phyloP scores from a whole-genome alignment of 35 echinoderm and acorn worm species.

The Heliocidaris tuberculata region DNA sequence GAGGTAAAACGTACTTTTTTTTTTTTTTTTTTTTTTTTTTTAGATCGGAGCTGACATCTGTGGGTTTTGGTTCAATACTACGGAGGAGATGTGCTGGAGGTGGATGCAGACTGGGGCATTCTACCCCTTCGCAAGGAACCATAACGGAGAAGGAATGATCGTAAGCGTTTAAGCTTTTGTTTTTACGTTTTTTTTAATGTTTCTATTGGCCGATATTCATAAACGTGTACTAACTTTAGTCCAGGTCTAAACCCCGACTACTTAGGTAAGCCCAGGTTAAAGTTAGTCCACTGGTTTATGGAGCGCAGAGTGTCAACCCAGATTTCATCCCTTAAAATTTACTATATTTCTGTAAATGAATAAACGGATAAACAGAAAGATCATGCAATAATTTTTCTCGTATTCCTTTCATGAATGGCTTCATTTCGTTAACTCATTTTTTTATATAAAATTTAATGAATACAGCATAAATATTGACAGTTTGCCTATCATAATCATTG shows the following conservation, averaged over 20 bases:
- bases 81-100: constrained; percentile 66
- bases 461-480: too few species aligned
- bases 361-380: background rate
- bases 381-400: too few species aligned
- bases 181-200: too few species aligned
- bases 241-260: background rate
- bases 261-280: too few species aligned
- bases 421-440: background rate
- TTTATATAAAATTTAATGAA: background rate
- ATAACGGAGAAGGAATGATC: constrained; percentile 65
- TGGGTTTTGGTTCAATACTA: constrained; percentile 65
- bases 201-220: background rate
- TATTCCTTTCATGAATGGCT: background rate
- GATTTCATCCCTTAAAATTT: background rate
- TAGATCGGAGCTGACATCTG: constrained; percentile 90
- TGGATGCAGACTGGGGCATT: constrained; percentile 84
- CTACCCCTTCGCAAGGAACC: constrained; percentile 80
- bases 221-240: background rate
- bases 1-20: background rate
- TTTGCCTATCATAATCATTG: too few species aligned
- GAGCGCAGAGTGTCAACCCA: too few species aligned
- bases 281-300: too few species aligned
- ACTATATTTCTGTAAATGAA: background rate
- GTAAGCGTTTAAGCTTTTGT: constrained; percentile 19
- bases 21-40: background rate